A percentile compares a stretch with the other conserved stretches of the same genome.
These are phyloP conservation scores for Odontocerum albicorne DNA, from an alignment of 2,888 invertebrate species.

Conservation along the genomic window DNA sequence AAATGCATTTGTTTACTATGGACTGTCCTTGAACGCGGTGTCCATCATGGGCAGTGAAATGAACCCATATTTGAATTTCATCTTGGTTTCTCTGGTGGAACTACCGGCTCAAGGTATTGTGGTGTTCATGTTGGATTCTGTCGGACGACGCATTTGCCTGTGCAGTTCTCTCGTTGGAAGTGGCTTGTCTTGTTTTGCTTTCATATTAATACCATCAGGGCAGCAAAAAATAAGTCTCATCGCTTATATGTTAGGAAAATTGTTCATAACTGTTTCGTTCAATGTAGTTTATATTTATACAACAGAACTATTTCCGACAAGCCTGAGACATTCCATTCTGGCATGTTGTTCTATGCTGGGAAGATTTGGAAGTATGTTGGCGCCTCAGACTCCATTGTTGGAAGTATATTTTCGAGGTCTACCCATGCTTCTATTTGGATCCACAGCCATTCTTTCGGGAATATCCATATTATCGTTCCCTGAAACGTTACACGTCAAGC, in stretches of 20 bases:
- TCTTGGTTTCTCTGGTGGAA: conserved; percentile 64
- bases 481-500: conserved; percentile 61
- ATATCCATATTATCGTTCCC: conserved; percentile 61
- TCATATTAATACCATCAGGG: conserved; percentile 61
- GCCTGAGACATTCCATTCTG: conserved; percentile 62
- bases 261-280: conserved; percentile 66
- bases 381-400: conserved; percentile 68
- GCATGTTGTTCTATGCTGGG: conserved; percentile 68
- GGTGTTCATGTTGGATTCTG: conserved; percentile 58
- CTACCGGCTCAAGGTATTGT: conserved; percentile 66
- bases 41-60: conserved; percentile 67
- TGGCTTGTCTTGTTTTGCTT: conserved; percentile 58
- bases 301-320: conserved; percentile 69
- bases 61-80: conserved; percentile 69
- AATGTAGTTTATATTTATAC: conserved; percentile 67
- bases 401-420: conserved; percentile 57
- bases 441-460: conserved; percentile 58
- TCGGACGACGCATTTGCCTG: conserved; percentile 61
- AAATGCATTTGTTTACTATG: conserved; percentile 78
- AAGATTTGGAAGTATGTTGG: conserved; percentile 64
- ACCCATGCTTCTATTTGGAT: conserved; percentile 63
- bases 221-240: conserved; percentile 38
- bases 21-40: conserved; percentile 76
- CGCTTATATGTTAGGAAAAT: conserved; percentile 62
- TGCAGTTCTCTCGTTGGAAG: conserved; percentile 61